Evolutionary conservation across 2,888 invertebrate species (phyloP).

Genomic region (Seira musarum): DNA sequence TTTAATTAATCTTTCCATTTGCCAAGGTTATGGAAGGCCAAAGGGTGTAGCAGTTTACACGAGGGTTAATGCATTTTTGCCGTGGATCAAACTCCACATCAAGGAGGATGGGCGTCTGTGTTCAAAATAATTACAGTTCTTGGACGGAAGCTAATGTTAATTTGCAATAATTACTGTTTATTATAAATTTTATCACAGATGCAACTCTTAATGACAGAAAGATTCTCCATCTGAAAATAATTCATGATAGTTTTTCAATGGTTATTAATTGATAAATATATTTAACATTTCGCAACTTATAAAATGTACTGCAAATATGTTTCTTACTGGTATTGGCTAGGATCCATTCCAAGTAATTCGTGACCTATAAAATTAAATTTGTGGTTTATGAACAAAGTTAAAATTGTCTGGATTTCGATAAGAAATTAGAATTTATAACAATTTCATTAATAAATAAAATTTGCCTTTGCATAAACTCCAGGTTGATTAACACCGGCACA

Average conservation of each 20-base stretch:
- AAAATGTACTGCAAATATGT: not conserved
- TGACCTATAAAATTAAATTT: slow-evolving; percentile 29
- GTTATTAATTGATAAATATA: no score
- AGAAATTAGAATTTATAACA: not conserved
- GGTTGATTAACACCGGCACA: slow-evolving; percentile 61
- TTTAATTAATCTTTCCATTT: not conserved
- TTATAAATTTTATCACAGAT: not conserved
- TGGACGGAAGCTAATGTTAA: not conserved
- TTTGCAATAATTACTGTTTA: not conserved
- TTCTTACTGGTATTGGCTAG: slow-evolving; percentile 29
- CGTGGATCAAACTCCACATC: slow-evolving; percentile 65
- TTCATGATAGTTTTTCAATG: no score
- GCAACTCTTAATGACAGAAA: slow-evolving; percentile 23
- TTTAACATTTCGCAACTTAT: not conserved
- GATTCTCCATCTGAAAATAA: slow-evolving; percentile 14
- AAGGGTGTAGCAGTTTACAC: slow-evolving; percentile 65
- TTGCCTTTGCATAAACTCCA: slow-evolving; percentile 59
- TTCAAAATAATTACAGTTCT: slow-evolving; percentile 44
- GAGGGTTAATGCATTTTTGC: slow-evolving; percentile 59
- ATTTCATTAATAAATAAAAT: not conserved
- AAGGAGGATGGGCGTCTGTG: slow-evolving; percentile 64
- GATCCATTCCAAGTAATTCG: slow-evolving; percentile 64
- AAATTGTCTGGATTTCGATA: not conserved
- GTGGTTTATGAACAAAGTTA: no score
- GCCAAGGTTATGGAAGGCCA: slow-evolving; percentile 62